Base-by-base conservation (phyloP, 2,888 invertebrate genomes). In the Brachypterus glaber region DNA sequence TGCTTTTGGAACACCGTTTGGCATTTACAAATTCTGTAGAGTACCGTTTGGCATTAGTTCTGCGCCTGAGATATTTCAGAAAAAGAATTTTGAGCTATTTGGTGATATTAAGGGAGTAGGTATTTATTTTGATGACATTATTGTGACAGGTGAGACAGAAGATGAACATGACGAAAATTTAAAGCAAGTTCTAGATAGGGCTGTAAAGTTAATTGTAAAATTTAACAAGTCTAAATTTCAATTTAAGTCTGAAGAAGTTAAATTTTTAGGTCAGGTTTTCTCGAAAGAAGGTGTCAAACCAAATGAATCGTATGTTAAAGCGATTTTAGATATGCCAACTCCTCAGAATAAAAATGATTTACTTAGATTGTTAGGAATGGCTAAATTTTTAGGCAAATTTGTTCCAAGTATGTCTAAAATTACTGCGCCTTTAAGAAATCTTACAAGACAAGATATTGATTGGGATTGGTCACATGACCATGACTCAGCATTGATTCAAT, bases 331-430 rank as follows among this genome's bases (percentile, higher is more conserved):
- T 18, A 39, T 51, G 37, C 41, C 45, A 11, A 33, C 11, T 2
- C 49, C 48, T 13, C 26, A 40, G 21, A 37, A 44, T 30, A 47
- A 44, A 43, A 39, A 11, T 9, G 47, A 49, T 7, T 14, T 53
- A 8, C 18, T 49, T 12, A 39, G 51, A 39, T 33, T 49, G 36
- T 37, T 53, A 14, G 51, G 48, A 4, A 50, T 50, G 41, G 45
- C 36, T 7, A 51, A 47, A 29, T 52, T 41, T 41, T 25, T 49
- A 17, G 39, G 43, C 15, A 45, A 45, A 44, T 53, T 48, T 43
- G 21, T 51, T 16, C 48, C 47, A 9, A 52, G 45, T 15, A 29
- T 53, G 30, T 51, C 48, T 3, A 38, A 45, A 37, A 35, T 47
- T n/a, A n/a, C n/a, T n/a, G n/a, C n/a, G n/a, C n/a, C n/a, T n/a